A percentile compares a stretch with the other conserved stretches of the same genome.
Conservation (phyloP, 2,888 invertebrate species). For the Nipponacmea schrenckii region DNA sequence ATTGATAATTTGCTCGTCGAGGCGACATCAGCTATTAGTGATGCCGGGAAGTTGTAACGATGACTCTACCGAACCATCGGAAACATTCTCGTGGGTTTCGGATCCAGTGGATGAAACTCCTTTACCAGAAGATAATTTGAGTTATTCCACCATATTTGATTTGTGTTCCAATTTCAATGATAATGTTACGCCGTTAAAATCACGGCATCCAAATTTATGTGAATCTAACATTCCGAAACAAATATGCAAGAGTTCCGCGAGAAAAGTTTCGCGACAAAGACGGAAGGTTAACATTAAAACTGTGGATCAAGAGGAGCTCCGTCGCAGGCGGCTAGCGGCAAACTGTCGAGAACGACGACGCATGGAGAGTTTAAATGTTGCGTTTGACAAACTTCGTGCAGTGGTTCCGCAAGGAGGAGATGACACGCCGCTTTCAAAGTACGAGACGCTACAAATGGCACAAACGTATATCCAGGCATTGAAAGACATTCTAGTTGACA, state of each 20-base stretch:
- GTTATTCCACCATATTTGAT: background rate
- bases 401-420: constrained; percentile 92
- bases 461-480: constrained; percentile 93
- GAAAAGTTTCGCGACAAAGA: background rate
- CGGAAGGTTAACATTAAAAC: constrained; percentile 5
- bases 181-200: background rate
- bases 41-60: too few species aligned
- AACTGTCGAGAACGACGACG: constrained; percentile 90
- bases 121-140: background rate
- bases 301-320: constrained; percentile 35
- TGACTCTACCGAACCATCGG: too few species aligned
- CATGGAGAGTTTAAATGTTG: constrained; percentile 94
- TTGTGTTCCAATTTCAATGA: background rate
- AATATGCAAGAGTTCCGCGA: background rate
- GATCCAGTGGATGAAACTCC: too few species aligned
- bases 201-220: background rate
- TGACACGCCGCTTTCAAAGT: constrained; percentile 91
- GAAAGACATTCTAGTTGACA: constrained; percentile 77
- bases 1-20: too few species aligned
- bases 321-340: constrained; percentile 82
- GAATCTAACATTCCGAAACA: background rate
- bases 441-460: constrained; percentile 96
- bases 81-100: too few species aligned
- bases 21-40: too few species aligned
- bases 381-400: constrained; percentile 88